Evolutionary conservation across 1,140 invertebrate genomes (phyloP), one percentile per base, ranked within the genome.

Genomic region (Drosophila pruinosa): DNA sequence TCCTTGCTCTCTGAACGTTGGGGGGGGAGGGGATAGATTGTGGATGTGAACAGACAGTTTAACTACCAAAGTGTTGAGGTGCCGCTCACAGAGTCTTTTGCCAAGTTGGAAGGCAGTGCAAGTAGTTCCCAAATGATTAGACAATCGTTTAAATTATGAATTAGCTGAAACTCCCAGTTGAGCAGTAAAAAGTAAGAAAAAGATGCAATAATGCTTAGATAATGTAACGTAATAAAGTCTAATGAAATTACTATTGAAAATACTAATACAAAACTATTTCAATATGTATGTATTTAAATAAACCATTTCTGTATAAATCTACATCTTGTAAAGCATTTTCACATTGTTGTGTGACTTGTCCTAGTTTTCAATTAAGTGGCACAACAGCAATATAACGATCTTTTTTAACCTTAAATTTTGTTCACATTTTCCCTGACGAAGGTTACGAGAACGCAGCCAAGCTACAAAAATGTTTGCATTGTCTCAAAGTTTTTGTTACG

Each of bases 91-190:
- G 22, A 28, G 39, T 31, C 12, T 28, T n/a, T 38, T 4, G 48
- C 39, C 15, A 63, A 70, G 14, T 57, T 26, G 10, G 50, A 36
- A 39, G 24, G 68, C 53, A 72, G 28, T 79, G 31, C 15, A 38
- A 48, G 53, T 36, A 73, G 71, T 52, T 85, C 80, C 80, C 81
- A 75, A 86, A 85, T 86, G 77, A 86, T 76, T 80, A 47, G 59
- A 59, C 77, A 85, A 85, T 76, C 75, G 85, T 80, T 80, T 85
- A 73, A 85, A 86, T 85, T 86, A 83, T 83, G 75, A 71, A 85
- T 85, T 85, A 80, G 72, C 45, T 14, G 48, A 50, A 54, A 76
- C 45, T 78, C 79, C 79, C 79, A 17, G 34, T 48, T 70, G 70
- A 70, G 64, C 50, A 67, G 56, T 85, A 86, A 85, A 86, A 65